Percentiles rank a stretch among this genome's conserved stretches.
Conservation (phyloP, 2,797 vertebrate genomes). For the Tarsius wallacei region DNA sequence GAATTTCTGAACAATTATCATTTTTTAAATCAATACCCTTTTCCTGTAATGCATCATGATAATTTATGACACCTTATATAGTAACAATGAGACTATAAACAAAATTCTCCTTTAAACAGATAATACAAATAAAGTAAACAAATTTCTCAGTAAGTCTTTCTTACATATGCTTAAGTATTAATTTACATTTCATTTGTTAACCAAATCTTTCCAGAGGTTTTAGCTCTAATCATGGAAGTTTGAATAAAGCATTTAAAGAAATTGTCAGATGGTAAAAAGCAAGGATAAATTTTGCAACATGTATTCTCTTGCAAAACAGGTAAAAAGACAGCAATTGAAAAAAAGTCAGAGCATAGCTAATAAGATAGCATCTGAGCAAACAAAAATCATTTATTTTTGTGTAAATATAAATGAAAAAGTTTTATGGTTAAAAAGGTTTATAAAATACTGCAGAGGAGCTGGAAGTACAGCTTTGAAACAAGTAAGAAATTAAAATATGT, state of each 20-base stretch:
- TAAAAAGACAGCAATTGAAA: constrained; percentile 51
- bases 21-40: not conserved
- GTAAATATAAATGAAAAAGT: constrained; percentile 34
- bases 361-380: constrained; percentile 69
- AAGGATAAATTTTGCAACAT: constrained; percentile 40
- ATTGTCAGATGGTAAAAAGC: not conserved
- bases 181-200: not conserved
- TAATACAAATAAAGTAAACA: not conserved
- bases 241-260: not conserved
- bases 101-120: not conserved
- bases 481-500: not conserved
- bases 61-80: not conserved
- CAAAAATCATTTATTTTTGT: constrained; percentile 18
- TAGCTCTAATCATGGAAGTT: not conserved
- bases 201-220: not conserved
- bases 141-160: not conserved
- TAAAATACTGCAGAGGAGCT: not conserved
- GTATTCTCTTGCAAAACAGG: constrained; percentile 67
- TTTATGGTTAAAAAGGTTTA: not conserved
- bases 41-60: not conserved
- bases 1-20: not conserved
- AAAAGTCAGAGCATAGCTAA: constrained; percentile 70
- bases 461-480: constrained; percentile 2
- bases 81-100: not conserved
- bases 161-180: not conserved